Percentiles rank a stretch among this genome's conserved stretches.
Evolutionary conservation across 2,113 vertebrate species (phyloP).

Genomic region (Melanotaenia duboulayi): DNA sequence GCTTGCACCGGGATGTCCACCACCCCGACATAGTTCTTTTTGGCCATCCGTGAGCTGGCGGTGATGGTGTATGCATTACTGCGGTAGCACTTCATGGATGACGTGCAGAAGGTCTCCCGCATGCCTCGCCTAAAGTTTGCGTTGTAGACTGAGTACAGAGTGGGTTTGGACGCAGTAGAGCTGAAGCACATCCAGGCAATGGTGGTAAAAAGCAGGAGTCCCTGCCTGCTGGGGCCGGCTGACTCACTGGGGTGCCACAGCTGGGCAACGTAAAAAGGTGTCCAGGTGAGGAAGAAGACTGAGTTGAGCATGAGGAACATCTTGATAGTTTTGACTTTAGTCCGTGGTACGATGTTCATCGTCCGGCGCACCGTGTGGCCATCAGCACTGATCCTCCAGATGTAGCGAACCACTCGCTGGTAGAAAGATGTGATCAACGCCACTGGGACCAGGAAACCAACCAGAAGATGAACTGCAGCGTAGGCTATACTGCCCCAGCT

Average conservation of each 20-base stretch:
- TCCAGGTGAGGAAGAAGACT: constrained; percentile 90
- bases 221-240: constrained; percentile 76
- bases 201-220: constrained; percentile 85
- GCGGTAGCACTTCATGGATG: constrained; percentile 96
- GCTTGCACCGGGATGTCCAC: constrained; percentile 84
- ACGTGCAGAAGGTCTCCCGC: constrained; percentile 97
- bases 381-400: constrained; percentile 91
- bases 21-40: constrained; percentile 94
- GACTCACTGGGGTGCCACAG: constrained; percentile 88
- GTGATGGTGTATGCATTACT: constrained; percentile 97
- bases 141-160: constrained; percentile 89
- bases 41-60: constrained; percentile 92
- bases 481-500: constrained; percentile 87
- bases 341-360: constrained; percentile 92
- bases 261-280: constrained; percentile 90
- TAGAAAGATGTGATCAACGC: constrained; percentile 88
- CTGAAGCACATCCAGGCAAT: constrained; percentile 90
- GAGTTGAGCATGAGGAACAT: constrained; percentile 93
- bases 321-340: constrained; percentile 97
- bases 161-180: constrained; percentile 92
- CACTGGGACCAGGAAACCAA: constrained; percentile 87
- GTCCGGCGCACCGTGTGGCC: constrained; percentile 91
- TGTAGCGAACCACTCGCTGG: constrained; percentile 91
- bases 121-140: constrained; percentile 92
- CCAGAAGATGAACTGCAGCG: constrained; percentile 79